These are phyloP conservation scores for Florisuga fusca DNA, from an alignment of 2,797 vertebrate genomes.

Conservation along the genomic window DNA sequence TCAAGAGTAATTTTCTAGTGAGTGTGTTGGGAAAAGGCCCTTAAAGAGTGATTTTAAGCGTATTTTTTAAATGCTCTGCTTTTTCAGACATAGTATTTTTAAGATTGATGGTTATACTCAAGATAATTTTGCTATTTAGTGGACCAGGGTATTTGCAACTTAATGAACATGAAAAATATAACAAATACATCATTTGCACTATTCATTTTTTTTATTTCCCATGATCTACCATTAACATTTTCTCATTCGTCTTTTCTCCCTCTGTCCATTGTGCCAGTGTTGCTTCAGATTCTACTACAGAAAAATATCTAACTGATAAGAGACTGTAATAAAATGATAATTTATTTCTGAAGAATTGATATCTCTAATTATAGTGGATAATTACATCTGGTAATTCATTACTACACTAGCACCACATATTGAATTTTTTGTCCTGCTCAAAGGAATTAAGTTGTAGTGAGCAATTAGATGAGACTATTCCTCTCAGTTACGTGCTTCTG, in stretches of 20 bases:
- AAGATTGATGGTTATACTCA: background rate
- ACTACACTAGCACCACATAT: background rate
- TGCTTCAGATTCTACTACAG: background rate
- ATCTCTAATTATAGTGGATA: conserved; percentile 58
- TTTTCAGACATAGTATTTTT: conserved; percentile 18
- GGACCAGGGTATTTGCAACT: background rate
- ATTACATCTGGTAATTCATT: conserved; percentile 52
- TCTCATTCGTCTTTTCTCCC: background rate
- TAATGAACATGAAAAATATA: background rate
- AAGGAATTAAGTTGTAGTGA: conserved; percentile 7
- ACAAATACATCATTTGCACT: background rate
- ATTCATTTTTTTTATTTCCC: background rate
- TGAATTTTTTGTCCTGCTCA: background rate
- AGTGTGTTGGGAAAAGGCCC: background rate
- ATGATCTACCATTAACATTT: background rate
- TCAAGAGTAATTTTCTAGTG: background rate
- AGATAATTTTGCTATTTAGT: background rate
- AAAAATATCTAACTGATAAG: background rate
- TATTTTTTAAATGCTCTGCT: background rate
- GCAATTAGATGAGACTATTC: conserved; percentile 7
- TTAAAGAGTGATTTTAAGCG: background rate
- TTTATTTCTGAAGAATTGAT: background rate
- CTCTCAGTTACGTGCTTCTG: background rate
- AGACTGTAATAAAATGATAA: background rate
- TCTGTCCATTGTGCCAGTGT: background rate